Conservation (phyloP, 2,797 vertebrate genomes). For the Microctenopoma stevenorrisi region DNA sequence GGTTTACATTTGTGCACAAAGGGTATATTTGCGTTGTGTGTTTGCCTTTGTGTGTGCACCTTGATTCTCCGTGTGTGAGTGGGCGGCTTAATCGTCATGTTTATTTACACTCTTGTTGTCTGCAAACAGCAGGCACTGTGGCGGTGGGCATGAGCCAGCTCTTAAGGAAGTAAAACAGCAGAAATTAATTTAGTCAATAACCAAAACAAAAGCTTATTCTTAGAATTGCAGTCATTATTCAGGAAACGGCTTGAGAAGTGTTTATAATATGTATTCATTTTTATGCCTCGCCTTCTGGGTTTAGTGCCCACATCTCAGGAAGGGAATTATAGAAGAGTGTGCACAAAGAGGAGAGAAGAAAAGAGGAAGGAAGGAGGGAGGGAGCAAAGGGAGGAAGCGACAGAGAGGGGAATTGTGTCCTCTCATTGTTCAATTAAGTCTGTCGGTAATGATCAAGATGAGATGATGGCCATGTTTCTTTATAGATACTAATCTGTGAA, state of each 20-base stretch:
- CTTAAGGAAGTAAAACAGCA: constrained; percentile 71
- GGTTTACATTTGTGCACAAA: constrained; percentile 25
- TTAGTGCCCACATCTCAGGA: constrained; percentile 65
- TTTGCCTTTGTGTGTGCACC: constrained; percentile 33
- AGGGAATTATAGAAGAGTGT: constrained; percentile 62
- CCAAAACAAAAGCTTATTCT: constrained; percentile 75
- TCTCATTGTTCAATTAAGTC: constrained; percentile 93
- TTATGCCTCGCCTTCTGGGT: constrained; percentile 63
- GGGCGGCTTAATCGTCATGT: constrained; percentile 76
- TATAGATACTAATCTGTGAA: constrained; percentile 76
- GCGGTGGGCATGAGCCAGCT: constrained; percentile 64
- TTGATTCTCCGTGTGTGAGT: constrained; percentile 60
- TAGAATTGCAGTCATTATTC: constrained; percentile 74
- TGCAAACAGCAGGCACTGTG: constrained; percentile 73
- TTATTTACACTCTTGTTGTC: constrained; percentile 78
- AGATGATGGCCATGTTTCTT: constrained; percentile 81
- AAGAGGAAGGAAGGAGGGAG: constrained; percentile 30
- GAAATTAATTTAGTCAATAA: constrained; percentile 78
- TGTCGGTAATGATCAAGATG: constrained; percentile 85
- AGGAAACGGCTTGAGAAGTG: constrained; percentile 55
- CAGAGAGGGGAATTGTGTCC: constrained; percentile 87
- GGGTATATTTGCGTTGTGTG: constrained; percentile 37
- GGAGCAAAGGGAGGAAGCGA: constrained; percentile 70
- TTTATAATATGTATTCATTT: constrained; percentile 67
- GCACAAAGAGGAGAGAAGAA: constrained; percentile 54